Base-by-base conservation (phyloP, 2,113 vertebrate genomes). In the Mus spicilegus region DNA sequence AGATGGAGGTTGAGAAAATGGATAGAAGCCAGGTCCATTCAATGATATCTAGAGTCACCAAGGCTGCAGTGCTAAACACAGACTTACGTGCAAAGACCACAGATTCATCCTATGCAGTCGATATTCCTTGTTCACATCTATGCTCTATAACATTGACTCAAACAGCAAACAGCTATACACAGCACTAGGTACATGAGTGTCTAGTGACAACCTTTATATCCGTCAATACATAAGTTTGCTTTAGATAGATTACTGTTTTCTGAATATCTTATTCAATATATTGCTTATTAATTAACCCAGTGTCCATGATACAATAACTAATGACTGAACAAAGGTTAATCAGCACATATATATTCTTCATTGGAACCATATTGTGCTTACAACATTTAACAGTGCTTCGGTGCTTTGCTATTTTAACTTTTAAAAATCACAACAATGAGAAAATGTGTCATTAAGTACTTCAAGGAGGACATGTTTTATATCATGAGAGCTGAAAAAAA, bases 371-470 rank as follows among this genome's bases (percentile, higher is more conserved):
- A 30, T 17, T 46, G 12, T 39, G 1, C 56, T 96, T 56, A 63
- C 8, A 54, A 89, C 46, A 69, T 14, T 39, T 39, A 89, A 72
- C 0, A 81, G 16, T 54, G 56, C 26, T 58, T 89, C 13, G 56
- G 33, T 26, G 39, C 26, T 76, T 80, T 70, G 20, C 72, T 84
- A 61, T 58, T 92, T 80, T 58, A 70, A 84, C 73, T 5, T 84
- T 89, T 56, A 54, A 87, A 93, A 89, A n/a, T 69, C 78, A 89
- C 7, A 61, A 87, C 94, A 88, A 85, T 85, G 85, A 90, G 16
- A 70, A 90, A 95, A 58, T 19, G 20, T 58, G 58, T 20, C 58
- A 92, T 9, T 86, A 51, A 87, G 61, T 72, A 72, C 11, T 56
- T 70, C 3, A 7, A 8, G 58, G 92, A 95, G 16, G 33, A 33